A percentile compares a stretch with the other conserved stretches of the same genome.
These are phyloP conservation scores for Pseudopodoces humilis DNA, from an alignment of 2,113 vertebrate genomes.

Conservation along the genomic window DNA sequence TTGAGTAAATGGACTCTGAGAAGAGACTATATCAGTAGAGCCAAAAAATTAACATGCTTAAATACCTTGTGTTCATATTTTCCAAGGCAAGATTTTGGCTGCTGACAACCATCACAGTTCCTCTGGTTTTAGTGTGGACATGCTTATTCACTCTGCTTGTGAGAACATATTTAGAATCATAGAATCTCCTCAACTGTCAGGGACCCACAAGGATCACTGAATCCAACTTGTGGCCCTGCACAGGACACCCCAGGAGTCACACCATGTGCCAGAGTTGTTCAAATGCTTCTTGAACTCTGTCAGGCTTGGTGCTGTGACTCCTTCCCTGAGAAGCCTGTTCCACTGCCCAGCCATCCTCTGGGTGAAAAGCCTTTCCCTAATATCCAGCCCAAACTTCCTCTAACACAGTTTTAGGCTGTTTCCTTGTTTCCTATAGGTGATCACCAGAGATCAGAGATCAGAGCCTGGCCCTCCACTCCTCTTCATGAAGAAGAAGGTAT, in stretches of 20 bases:
- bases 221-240: neutral
- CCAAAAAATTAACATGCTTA: neutral
- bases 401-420: neutral
- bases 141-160: neutral
- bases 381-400: neutral
- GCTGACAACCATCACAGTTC: neutral
- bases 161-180: neutral
- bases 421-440: no score
- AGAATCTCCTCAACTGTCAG: neutral
- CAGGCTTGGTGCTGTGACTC: neutral
- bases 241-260: neutral
- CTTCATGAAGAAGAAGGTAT: neutral
- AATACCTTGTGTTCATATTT: neutral
- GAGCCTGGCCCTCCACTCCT: neutral
- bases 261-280: neutral
- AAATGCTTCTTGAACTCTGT: neutral
- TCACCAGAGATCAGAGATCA: neutral
- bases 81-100: neutral
- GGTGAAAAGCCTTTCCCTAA: neutral
- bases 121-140: neutral
- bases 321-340: neutral
- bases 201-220: no score
- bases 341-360: accelerated
- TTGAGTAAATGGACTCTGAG: neutral
- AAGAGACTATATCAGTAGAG: neutral